Conservation (phyloP, 2,113 vertebrate genomes). For the Bambusicola thoracicus region DNA sequence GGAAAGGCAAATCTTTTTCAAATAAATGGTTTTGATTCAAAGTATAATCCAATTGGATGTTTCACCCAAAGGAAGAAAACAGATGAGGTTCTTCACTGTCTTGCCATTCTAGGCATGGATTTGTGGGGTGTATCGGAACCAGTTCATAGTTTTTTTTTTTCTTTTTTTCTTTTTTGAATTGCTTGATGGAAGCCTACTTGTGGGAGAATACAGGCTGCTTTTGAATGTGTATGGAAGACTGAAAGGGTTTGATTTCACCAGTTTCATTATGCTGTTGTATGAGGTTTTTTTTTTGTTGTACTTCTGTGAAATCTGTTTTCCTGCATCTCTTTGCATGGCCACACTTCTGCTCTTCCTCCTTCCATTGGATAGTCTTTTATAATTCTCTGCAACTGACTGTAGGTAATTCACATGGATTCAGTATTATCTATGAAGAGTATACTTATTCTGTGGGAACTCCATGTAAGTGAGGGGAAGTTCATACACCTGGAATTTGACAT, state of each 20-base stretch:
- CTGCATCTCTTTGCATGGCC: background rate
- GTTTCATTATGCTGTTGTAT: background rate
- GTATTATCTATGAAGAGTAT: background rate
- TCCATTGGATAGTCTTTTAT: background rate
- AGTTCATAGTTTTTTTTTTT: background rate
- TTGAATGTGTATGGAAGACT: background rate
- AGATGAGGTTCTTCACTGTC: background rate
- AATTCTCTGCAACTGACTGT: background rate
- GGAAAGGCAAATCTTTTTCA: constrained; percentile 7
- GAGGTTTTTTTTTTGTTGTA: no score
- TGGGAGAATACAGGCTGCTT: background rate
- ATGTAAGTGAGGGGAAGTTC: background rate
- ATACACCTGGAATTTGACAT: background rate
- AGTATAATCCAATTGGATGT: background rate
- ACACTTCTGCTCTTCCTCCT: background rate
- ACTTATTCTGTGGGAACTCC: background rate
- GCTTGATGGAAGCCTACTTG: background rate
- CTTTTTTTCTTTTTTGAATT: background rate
- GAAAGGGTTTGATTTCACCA: background rate
- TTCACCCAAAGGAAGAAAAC: constrained; percentile 16
- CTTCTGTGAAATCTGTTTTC: background rate
- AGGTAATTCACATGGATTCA: background rate
- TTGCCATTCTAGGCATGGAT: background rate
- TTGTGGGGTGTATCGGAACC: background rate
- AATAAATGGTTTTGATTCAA: background rate